A percentile compares a stretch with the other conserved stretches of the same genome.
These are phyloP conservation scores for Lepus oiostolus DNA, from an alignment of 2,797 vertebrate species.

Conservation along the genomic window DNA sequence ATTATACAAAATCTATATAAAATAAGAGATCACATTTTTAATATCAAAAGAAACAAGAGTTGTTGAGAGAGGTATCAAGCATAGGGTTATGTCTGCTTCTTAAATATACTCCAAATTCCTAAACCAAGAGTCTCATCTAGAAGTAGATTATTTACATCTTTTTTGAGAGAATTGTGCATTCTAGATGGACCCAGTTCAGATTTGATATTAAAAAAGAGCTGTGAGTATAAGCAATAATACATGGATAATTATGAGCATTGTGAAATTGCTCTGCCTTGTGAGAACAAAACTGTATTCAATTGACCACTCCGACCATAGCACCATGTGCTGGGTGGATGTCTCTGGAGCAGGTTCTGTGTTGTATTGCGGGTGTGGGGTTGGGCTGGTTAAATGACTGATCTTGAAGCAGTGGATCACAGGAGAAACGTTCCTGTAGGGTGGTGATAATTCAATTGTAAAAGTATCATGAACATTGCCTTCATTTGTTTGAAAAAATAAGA, in stretches of 20 bases:
- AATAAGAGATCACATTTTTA: background rate
- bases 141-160: background rate
- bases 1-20: background rate
- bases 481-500: slow-evolving; percentile 23
- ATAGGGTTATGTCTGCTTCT: background rate
- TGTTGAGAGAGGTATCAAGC: background rate
- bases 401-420: background rate
- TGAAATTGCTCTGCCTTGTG: slow-evolving; percentile 24
- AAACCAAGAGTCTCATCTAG: background rate
- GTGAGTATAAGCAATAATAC: background rate
- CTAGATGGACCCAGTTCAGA: background rate
- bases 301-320: background rate
- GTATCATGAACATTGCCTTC: background rate
- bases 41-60: slow-evolving; percentile 7
- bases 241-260: background rate
- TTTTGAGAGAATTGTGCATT: background rate
- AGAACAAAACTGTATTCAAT: background rate
- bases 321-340: background rate
- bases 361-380: background rate
- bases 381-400: background rate
- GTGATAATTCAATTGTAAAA: slow-evolving; percentile 13
- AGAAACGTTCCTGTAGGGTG: background rate
- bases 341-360: background rate
- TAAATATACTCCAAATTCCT: background rate
- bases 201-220: background rate